Evolutionary conservation across 1,140 invertebrate species (phyloP), one percentile per base, ranked within the genome.

Genomic region (Drosophila bocqueti): DNA sequence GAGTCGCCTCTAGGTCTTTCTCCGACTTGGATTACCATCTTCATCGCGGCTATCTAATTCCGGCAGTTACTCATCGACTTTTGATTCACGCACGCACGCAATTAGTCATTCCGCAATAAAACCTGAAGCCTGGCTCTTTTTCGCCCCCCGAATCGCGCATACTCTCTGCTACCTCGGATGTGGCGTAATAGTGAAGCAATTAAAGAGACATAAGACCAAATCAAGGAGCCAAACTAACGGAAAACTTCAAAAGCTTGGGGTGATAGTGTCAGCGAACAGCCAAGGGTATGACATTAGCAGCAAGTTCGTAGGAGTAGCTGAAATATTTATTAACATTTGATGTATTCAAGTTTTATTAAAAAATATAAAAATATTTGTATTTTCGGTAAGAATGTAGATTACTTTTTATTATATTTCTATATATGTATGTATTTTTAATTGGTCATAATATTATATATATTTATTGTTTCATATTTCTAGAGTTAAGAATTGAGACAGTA

Each of bases 61-160:
- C 46, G 45, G 38, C 42, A 15, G 43, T 71, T 71, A 71, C 49
- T 71, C 67, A 67, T 79, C 80, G 69, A 31, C 29, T 29, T 29
- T 60, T 61, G 47, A 49, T 49, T 60, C 13, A 49, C 47, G 40
- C 75, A 83, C 75, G 68, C 80, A 75, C 54, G 9, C 60, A 47
- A 76, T 83, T 79, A 71, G 55, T 71, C 64, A 83, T 54, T 69
- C 59, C 47, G 40, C 52, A 64, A 46, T 36, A 38, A 38, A 57
- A 24, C 54, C 24, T 42, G 31, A 36, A 24, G 13, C 13, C 16
- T 18, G 10, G 29, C 54, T 26, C 36, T 31, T 26, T 42, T 36
- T 21, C 0, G 13, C 10, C 7, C 9, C 54, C 3, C 68, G 69
- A 73, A 52, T n/a, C n/a, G 31, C 0, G n/a, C 38, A 73, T 43